A percentile compares a stretch with the other conserved stretches of the same genome.
These are phyloP conservation scores for Galerucella pusilla DNA, from an alignment of 2,888 invertebrate species.

Conservation along the genomic window DNA sequence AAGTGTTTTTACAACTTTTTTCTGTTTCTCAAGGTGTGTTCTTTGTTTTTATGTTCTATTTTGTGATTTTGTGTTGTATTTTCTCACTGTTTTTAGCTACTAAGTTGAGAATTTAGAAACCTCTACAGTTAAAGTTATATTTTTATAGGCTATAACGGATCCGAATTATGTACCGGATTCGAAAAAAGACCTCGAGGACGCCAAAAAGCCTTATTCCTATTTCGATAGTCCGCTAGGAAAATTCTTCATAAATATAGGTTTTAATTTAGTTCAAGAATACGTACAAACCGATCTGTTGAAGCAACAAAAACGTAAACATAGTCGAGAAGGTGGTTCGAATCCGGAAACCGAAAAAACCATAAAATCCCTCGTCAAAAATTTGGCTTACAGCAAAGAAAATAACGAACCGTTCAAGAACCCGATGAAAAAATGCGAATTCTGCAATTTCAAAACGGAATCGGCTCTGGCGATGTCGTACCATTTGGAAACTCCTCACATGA, in stretches of 20 bases:
- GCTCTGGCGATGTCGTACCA: conserved; percentile 85
- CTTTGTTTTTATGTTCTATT: too few species aligned
- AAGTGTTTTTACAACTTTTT: too few species aligned
- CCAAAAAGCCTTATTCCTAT: conserved; percentile 69
- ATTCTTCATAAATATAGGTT: conserved; percentile 91
- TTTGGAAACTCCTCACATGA: conserved; percentile 91
- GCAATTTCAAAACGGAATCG: conserved; percentile 91
- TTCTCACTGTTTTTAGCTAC: too few species aligned
- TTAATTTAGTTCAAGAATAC: conserved; percentile 90
- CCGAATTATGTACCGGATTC: conserved; percentile 37
- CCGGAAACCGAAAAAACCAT: conserved; percentile 82
- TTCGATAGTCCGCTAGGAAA: conserved; percentile 90
- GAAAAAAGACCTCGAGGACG: conserved; percentile 61
- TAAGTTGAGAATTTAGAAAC: too few species aligned
- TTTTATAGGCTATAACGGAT: conserved; percentile 40
- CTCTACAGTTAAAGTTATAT: background rate
- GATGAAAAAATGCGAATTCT: conserved; percentile 86
- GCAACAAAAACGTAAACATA: conserved; percentile 86
- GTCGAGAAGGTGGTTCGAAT: conserved; percentile 74
- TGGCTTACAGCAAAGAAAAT: conserved; percentile 87
- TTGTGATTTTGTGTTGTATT: too few species aligned
- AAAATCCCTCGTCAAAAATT: conserved; percentile 82
- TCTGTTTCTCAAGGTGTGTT: too few species aligned
- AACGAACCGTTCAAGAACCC: conserved; percentile 78
- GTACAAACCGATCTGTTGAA: conserved; percentile 92